Conservation (phyloP, 2,113 vertebrate genomes). For the Centrocercus urophasianus region DNA sequence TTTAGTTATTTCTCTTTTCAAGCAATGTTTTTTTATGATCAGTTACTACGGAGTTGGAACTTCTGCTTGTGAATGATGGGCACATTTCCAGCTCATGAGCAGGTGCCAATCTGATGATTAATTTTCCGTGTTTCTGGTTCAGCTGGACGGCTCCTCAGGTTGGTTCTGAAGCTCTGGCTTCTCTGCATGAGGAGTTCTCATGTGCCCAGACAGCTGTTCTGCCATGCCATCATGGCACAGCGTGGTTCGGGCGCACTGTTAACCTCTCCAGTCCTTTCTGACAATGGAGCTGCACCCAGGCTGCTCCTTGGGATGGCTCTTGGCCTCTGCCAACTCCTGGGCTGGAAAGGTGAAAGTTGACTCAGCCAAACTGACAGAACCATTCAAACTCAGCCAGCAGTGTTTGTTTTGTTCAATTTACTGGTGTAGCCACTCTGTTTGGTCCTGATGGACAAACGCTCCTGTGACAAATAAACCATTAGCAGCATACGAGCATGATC, state of each 20-base stretch:
- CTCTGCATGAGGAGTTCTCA: fast-evolving
- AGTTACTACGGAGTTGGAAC: background rate
- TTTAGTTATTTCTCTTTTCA: background rate
- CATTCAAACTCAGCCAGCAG: fast-evolving
- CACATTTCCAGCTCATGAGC: background rate
- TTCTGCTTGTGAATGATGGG: background rate
- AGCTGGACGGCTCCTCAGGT: background rate
- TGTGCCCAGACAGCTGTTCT: background rate
- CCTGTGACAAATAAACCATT: background rate
- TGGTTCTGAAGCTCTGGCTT: background rate
- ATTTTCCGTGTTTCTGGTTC: background rate
- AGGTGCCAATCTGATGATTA: background rate
- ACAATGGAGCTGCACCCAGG: fast-evolving
- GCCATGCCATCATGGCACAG: fast-evolving
- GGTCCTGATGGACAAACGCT: background rate
- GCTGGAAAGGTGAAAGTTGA: background rate
- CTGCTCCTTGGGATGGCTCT: background rate
- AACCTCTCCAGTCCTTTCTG: background rate
- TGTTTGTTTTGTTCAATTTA: background rate
- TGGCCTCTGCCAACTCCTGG: background rate
- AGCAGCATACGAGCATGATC: fast-evolving
- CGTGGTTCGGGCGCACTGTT: fast-evolving
- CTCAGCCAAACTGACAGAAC: background rate
- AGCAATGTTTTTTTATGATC: background rate
- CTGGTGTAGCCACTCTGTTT: background rate